Conservation (phyloP, 2,797 vertebrate genomes). For the Strix occidentalis region DNA sequence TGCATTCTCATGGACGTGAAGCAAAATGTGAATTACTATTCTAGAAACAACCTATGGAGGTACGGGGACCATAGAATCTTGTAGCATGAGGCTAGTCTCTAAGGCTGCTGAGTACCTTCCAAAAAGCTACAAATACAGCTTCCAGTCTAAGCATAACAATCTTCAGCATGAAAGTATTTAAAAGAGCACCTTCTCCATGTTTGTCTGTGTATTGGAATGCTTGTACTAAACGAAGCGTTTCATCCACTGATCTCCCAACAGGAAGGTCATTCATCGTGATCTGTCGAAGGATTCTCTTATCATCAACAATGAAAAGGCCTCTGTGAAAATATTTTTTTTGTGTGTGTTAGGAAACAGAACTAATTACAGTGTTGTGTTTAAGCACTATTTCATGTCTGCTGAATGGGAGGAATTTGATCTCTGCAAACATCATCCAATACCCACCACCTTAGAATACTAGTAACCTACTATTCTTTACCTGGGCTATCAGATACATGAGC, state of each 20-base stretch:
- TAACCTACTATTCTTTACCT: neutral
- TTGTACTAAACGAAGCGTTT: slow-evolving; percentile 95
- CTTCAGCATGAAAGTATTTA: neutral
- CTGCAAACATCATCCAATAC: neutral
- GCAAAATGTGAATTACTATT: neutral
- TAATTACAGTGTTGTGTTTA: neutral
- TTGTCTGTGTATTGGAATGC: slow-evolving; percentile 98
- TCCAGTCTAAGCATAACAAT: neutral
- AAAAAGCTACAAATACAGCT: neutral
- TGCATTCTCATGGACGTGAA: neutral
- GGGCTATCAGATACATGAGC: neutral
- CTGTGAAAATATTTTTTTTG: slow-evolving; percentile 70
- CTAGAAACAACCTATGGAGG: neutral
- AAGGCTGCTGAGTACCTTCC: neutral
- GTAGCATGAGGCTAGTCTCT: neutral
- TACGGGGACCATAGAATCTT: neutral
- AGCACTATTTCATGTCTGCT: neutral
- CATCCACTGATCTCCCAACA: slow-evolving; percentile 95
- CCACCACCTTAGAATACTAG: neutral
- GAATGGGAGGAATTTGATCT: neutral
- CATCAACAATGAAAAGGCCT: slow-evolving; percentile 98
- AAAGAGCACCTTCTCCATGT: slow-evolving; percentile 91
- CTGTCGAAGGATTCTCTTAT: slow-evolving; percentile 91
- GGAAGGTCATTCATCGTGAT: slow-evolving; percentile 99
- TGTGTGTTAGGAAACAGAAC: neutral